phyloP scores from a whole-genome alignment of 2,888 invertebrate species.

The Cremastinae sp. region DNA sequence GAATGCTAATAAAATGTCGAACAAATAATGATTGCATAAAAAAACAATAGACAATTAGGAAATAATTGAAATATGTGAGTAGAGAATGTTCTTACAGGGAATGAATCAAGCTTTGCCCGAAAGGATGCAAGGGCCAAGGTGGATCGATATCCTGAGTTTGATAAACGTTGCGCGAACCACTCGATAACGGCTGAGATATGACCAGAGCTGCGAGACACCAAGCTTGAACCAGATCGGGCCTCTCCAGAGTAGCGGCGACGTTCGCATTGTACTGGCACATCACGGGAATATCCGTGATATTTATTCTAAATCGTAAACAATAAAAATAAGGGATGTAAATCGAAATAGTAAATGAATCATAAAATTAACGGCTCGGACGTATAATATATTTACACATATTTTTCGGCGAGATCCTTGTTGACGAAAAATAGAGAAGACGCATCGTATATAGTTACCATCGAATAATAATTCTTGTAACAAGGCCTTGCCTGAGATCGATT shows the following conservation, averaged over 20 bases:
- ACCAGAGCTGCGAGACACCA: conserved; percentile 92
- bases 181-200: conserved; percentile 74
- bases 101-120: conserved; percentile 91
- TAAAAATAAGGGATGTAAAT: not conserved
- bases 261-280: conserved; percentile 92
- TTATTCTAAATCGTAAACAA: conserved; percentile 72
- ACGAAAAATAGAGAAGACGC: conserved; percentile 89
- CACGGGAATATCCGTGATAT: conserved; percentile 78
- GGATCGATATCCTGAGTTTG: conserved; percentile 81
- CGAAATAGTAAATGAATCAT: no score
- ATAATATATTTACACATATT: conserved; percentile 85
- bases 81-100: conserved; percentile 86
- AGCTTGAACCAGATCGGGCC: conserved; percentile 91
- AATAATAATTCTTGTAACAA: conserved; percentile 77
- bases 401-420: conserved; percentile 89
- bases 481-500: conserved; percentile 71
- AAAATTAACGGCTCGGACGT: conserved; percentile 1
- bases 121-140: conserved; percentile 92
- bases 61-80: conserved; percentile 5
- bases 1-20: conserved; percentile 81
- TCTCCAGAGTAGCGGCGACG: conserved; percentile 87
- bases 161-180: conserved; percentile 69
- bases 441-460: conserved; percentile 88
- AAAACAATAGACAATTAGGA: not conserved
- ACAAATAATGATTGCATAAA: not conserved